Percentiles rank a stretch among this genome's conserved stretches.
Evolutionary conservation across 1,140 invertebrate species (phyloP).

Genomic region (Samia ricini): DNA sequence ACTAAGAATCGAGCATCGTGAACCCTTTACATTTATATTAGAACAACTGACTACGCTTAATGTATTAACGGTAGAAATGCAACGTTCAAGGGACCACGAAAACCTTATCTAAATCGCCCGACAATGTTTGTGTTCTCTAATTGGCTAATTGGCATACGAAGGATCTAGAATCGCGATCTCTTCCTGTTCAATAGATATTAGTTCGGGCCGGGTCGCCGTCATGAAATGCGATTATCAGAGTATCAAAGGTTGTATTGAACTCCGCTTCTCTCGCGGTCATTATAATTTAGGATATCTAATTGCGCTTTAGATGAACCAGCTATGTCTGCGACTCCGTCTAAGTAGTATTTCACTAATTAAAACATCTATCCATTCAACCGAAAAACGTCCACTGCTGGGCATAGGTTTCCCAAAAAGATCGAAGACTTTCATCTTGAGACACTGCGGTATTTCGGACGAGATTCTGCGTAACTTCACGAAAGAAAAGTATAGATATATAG

Average conservation of each 20-base stretch:
- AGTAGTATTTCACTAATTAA: too few species aligned
- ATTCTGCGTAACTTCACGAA: too few species aligned
- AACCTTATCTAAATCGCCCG: constrained; percentile 48
- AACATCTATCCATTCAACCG: too few species aligned
- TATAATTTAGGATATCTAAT: constrained; percentile 31
- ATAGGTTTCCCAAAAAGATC: too few species aligned
- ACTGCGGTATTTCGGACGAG: too few species aligned
- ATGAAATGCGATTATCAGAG: constrained; percentile 64
- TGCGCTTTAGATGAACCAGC: too few species aligned
- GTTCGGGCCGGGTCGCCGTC: constrained; percentile 47
- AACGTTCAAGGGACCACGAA: constrained; percentile 46
- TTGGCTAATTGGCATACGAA: constrained; percentile 75
- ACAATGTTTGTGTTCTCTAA: constrained; percentile 63
- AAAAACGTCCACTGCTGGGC: too few species aligned
- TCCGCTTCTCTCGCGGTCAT: constrained; percentile 45
- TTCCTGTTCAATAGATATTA: constrained; percentile 61
- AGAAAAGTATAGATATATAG: too few species aligned
- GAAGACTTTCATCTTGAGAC: too few species aligned
- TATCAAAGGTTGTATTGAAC: constrained; percentile 62
- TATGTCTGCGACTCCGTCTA: too few species aligned
- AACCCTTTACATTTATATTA: background rate
- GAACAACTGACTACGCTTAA: background rate
- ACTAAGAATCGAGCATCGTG: background rate
- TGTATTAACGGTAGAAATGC: constrained; percentile 30
- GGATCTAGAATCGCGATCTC: constrained; percentile 62